phyloP scores from a whole-genome alignment of 2,888 invertebrate genomes.

The Alloscopus bannaensis region DNA sequence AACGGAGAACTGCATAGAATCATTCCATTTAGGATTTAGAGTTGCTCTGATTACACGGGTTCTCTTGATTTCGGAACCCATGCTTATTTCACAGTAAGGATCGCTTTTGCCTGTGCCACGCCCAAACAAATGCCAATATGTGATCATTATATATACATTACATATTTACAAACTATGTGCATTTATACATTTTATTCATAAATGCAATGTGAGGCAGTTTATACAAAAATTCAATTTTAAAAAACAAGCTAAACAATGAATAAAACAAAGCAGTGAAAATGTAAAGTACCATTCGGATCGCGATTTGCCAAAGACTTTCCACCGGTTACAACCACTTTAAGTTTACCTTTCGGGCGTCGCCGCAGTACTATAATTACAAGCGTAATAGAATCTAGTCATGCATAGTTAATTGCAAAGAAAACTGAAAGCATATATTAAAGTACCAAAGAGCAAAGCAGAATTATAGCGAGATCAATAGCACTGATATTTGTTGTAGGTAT shows the following conservation, averaged over 20 bases:
- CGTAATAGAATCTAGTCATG: conserved; percentile 30
- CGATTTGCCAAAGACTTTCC: conserved; percentile 72
- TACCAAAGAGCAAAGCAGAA: no score
- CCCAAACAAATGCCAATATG: conserved; percentile 23
- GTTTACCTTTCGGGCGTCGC: conserved; percentile 76
- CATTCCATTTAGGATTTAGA: conserved; percentile 83
- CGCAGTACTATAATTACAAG: conserved; percentile 76
- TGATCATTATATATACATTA: conserved; percentile 41
- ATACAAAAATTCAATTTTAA: conserved; percentile 25
- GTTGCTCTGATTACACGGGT: conserved; percentile 81
- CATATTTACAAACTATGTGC: conserved; percentile 43
- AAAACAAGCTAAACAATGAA: neutral
- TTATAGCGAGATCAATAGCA: no score
- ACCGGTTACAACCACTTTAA: conserved; percentile 73
- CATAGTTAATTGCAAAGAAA: neutral
- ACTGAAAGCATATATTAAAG: no score
- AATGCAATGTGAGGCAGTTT: neutral
- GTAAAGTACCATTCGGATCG: conserved; percentile 72
- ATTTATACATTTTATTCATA: neutral
- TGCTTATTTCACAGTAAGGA: conserved; percentile 84
- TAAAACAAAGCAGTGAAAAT: conserved; percentile 3
- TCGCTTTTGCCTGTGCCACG: conserved; percentile 80
- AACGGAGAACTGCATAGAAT: conserved; percentile 86
- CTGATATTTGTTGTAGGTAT: no score
- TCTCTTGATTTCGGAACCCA: conserved; percentile 84